Base-by-base conservation (phyloP, 2,797 vertebrate species). In the Mycteria americana region DNA sequence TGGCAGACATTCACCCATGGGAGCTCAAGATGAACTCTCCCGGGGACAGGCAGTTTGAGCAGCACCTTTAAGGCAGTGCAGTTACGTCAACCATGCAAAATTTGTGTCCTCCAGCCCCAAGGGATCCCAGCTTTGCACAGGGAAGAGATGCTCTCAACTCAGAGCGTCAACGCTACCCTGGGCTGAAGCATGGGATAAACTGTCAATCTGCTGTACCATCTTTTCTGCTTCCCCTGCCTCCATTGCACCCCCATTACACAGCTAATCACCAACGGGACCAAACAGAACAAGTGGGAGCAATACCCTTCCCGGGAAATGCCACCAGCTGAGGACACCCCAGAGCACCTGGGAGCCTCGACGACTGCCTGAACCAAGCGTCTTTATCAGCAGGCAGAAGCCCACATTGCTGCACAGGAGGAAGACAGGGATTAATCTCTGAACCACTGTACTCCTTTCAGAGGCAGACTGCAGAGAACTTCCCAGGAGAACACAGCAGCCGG, bases 211-310 rank as follows among this genome's bases (percentile, higher is more conserved):
- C 22, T 87, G 68, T 12, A 48, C 18, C n/a, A 12, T 13, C 19
- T 63, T 30, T 57, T 23, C 67, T 37, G 18, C 70, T 67, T 57
- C 15, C 22, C 19, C 17, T 11, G 9, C 37, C 60, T 68, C 22
- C 2, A 0, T 62, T 12, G 12, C 6, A 1, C 3, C 7, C 56
- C 76, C 13, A 4, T 6, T 9, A 27, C 13, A 22, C 18, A 67
- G 35, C 33, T 81, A 3, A 80, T 24, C 35, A 30, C 65, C 43
- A 56, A 24, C 0, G 0, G 72, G 25, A 45, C 48, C 77, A 68
- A 82, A 62, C 5, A 9, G 30, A 46, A 17, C 0, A 2, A 48
- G 31, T 1, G 22, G 51, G 14, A 76, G 19, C 63, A 30, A 43
- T 4, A 23, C 10, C 25, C 51, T 48, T 25, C 45, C 31, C 1